Conservation (phyloP, 2,888 invertebrate species). For the Netelia virgata region DNA sequence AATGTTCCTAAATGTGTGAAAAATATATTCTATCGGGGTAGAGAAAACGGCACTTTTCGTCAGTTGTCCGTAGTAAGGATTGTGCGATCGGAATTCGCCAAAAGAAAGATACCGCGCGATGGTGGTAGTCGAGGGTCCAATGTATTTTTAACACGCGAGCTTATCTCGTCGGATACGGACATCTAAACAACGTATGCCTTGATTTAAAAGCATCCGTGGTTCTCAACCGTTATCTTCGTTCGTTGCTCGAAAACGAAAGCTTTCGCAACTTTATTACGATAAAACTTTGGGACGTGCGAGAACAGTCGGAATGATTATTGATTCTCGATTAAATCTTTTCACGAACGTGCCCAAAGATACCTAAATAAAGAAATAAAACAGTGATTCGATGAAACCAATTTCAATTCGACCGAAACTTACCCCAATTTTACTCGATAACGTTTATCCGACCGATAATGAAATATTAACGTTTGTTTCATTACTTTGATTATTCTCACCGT, state of each 20-base stretch:
- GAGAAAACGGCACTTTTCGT: background rate
- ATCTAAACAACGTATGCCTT: conserved; percentile 32
- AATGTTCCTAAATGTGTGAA: background rate
- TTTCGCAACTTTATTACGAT: conserved; percentile 21
- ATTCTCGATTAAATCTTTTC: background rate
- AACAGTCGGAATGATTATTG: background rate
- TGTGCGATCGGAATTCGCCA: background rate
- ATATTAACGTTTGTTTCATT: too few species aligned
- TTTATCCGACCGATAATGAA: too few species aligned
- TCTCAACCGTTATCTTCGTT: conserved; percentile 19
- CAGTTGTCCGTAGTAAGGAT: background rate
- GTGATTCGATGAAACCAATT: too few species aligned
- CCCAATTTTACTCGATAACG: too few species aligned
- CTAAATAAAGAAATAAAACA: too few species aligned
- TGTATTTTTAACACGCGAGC: conserved; percentile 62
- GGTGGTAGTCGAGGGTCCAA: background rate
- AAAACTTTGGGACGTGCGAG: background rate
- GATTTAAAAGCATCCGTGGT: conserved; percentile 53
- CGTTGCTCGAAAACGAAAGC: background rate
- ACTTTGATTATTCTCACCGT: too few species aligned
- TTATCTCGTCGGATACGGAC: conserved; percentile 41
- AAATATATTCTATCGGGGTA: background rate
- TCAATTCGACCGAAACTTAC: too few species aligned
- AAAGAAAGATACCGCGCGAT: background rate
- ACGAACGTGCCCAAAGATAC: background rate